phyloP scores from a whole-genome alignment of 1,140 invertebrate species.

The Drosophila sturtevanti region DNA sequence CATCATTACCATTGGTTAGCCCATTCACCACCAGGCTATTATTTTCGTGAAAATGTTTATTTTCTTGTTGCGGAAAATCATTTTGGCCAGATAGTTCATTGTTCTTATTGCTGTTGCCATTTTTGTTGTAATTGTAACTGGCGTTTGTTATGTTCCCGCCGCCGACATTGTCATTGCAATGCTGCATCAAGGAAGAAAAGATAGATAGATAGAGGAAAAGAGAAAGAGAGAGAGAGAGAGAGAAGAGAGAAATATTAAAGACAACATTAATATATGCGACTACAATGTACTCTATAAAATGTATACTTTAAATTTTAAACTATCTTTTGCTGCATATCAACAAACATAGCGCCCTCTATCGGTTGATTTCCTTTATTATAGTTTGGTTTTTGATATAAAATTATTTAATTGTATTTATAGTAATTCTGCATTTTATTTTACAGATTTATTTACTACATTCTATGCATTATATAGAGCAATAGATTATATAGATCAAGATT shows the following conservation, averaged over 20 bases:
- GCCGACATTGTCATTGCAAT: slow-evolving; percentile 41
- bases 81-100: slow-evolving; percentile 22
- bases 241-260: not conserved
- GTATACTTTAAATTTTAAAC: no score
- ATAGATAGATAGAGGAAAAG: not conserved
- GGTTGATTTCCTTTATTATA: no score
- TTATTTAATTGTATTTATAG: no score
- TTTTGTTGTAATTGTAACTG: slow-evolving; percentile 30
- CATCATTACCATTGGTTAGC: slow-evolving; percentile 19
- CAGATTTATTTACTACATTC: no score
- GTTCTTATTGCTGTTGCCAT: slow-evolving; percentile 37
- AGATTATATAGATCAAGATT: no score
- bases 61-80: slow-evolving; percentile 19
- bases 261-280: not conserved
- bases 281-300: not conserved
- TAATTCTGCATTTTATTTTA: no score
- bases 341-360: no score
- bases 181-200: slow-evolving; percentile 25
- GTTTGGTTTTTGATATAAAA: no score
- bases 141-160: slow-evolving; percentile 24
- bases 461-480: no score
- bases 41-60: slow-evolving; percentile 38
- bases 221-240: not conserved
- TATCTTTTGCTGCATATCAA: no score
- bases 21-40: slow-evolving; percentile 55